These are phyloP conservation scores for Metopolophium dirhodum DNA, from an alignment of 1,140 invertebrate genomes.

Conservation along the genomic window DNA sequence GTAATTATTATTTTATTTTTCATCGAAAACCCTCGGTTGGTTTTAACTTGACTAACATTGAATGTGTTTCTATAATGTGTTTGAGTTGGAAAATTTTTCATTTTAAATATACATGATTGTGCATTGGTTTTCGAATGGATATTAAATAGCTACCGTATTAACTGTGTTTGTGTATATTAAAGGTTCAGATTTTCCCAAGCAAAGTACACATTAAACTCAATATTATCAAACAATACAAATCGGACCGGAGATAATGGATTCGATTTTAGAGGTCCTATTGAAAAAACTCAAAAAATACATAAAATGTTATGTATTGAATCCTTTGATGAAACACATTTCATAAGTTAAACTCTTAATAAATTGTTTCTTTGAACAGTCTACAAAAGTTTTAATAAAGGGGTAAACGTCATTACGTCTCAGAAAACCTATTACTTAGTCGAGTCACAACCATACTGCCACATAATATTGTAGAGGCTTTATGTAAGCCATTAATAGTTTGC, in stretches of 20 bases:
- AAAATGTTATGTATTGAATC: neutral
- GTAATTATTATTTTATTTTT: too few species aligned
- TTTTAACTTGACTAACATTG: too few species aligned
- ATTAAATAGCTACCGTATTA: neutral
- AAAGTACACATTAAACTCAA: neutral
- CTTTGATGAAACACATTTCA: slow-evolving; percentile 36
- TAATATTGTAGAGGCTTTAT: neutral
- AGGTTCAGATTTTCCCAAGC: neutral
- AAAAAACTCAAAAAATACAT: neutral
- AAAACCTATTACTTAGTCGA: neutral
- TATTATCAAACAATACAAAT: neutral
- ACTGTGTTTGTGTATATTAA: neutral
- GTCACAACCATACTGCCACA: neutral
- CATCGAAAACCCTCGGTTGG: too few species aligned
- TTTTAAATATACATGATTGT: neutral
- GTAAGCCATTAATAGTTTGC: neutral
- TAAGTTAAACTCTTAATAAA: neutral
- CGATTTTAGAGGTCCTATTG: neutral
- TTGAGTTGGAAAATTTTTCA: neutral
- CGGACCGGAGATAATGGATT: neutral
- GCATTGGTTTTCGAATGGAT: neutral
- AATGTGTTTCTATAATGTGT: too few species aligned
- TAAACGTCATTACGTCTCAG: neutral
- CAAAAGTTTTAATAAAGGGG: slow-evolving; percentile 4
- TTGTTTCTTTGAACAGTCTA: slow-evolving; percentile 5